Conservation (phyloP, 2,113 vertebrate genomes). For the Centropristis striata region DNA sequence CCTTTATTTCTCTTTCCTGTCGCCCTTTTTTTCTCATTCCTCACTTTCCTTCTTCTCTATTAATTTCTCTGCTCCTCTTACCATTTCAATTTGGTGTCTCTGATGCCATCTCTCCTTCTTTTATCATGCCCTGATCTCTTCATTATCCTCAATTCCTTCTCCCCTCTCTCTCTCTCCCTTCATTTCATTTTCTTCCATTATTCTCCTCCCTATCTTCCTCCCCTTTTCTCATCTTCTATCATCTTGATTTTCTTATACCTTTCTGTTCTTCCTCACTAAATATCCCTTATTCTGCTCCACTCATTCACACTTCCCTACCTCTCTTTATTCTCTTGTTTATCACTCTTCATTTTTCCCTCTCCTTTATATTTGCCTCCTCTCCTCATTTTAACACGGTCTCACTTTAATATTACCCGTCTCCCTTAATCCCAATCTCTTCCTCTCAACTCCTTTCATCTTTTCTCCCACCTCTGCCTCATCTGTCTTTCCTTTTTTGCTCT, state of each 20-base stretch:
- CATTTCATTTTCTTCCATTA: neutral
- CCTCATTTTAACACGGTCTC: conserved; percentile 13
- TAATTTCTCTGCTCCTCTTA: neutral
- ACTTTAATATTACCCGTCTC: conserved; percentile 7
- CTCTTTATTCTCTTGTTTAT: conserved; percentile 2
- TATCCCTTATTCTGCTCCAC: neutral
- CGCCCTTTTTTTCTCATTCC: neutral
- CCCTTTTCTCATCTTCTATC: neutral
- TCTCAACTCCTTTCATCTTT: conserved; percentile 54
- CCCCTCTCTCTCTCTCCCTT: neutral
- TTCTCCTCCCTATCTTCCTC: neutral
- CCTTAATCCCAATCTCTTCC: conserved; percentile 35
- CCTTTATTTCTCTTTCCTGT: neutral
- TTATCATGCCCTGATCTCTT: neutral
- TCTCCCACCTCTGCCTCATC: conserved; percentile 43
- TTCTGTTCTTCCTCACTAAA: neutral
- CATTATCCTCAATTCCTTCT: neutral
- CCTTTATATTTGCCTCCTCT: conserved; percentile 4
- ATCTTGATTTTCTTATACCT: neutral
- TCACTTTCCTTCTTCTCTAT: neutral
- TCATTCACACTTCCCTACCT: neutral
- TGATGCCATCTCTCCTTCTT: conserved; percentile 19
- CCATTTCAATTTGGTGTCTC: conserved; percentile 5
- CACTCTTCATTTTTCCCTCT: neutral
- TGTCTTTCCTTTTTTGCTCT: conserved; percentile 35